Conservation (phyloP, 1,140 invertebrate genomes). For the Sycobia sp. region DNA sequence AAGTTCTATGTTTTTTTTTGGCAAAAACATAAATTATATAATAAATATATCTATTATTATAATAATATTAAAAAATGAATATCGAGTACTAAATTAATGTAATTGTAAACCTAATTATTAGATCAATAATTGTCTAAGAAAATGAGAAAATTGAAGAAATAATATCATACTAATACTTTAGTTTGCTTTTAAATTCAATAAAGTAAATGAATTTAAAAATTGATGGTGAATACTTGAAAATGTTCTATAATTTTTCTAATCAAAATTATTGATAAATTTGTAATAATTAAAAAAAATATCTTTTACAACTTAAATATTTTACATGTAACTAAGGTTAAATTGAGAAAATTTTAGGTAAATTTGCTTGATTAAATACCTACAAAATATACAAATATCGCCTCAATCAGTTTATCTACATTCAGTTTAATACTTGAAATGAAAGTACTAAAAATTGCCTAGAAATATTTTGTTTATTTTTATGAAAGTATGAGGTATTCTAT, state of each 20-base stretch:
- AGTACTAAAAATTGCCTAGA: slow-evolving; percentile 10
- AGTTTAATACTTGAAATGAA: background rate
- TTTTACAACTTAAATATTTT: background rate
- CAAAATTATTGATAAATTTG: background rate
- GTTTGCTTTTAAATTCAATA: too few relatives aligned
- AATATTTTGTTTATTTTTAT: slow-evolving; percentile 30
- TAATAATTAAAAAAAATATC: slow-evolving; percentile 20
- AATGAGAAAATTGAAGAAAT: too few relatives aligned
- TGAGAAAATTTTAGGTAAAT: too few relatives aligned
- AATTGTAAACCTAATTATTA: slow-evolving; percentile 3
- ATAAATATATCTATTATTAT: too few relatives aligned
- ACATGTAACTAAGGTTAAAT: too few relatives aligned
- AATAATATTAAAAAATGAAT: slow-evolving; percentile 9
- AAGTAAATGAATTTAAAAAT: too few relatives aligned
- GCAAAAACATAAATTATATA: slow-evolving; percentile 19
- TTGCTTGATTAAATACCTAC: too few relatives aligned
- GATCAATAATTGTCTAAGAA: too few relatives aligned
- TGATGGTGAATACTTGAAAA: too few relatives aligned
- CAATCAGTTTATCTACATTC: background rate
- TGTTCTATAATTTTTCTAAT: too few relatives aligned
- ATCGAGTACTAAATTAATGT: slow-evolving; percentile 22
- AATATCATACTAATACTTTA: too few relatives aligned
- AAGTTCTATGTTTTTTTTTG: slow-evolving; percentile 18
- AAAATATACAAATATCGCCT: slow-evolving; percentile 1
- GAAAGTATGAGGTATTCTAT: slow-evolving; percentile 22